Evolutionary conservation across 2,113 vertebrate species (phyloP).

Genomic region (Galeopterus variegatus): DNA sequence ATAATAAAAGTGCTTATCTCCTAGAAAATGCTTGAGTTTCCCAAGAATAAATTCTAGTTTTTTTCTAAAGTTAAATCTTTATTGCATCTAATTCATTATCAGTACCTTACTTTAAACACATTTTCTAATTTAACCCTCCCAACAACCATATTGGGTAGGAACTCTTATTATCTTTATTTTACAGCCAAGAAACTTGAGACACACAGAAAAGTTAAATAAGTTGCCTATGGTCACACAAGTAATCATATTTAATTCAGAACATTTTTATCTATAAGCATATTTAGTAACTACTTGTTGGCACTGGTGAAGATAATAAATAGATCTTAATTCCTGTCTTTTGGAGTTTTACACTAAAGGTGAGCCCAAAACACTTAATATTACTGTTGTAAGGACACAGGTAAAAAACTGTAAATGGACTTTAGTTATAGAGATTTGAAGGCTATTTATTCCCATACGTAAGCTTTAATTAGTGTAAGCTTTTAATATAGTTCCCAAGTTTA

Average conservation of each 20-base stretch:
- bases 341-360: conserved; percentile 29
- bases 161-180: conserved; percentile 36
- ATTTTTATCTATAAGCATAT: neutral
- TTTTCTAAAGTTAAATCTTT: conserved; percentile 37
- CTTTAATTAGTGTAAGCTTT: conserved; percentile 60
- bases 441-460: neutral
- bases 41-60: neutral
- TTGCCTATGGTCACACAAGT: conserved; percentile 6
- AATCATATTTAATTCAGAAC: conserved; percentile 30
- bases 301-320: conserved; percentile 20
- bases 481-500: neutral
- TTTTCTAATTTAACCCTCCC: conserved; percentile 20
- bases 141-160: neutral
- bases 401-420: conserved; percentile 44
- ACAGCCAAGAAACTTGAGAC: neutral
- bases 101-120: neutral
- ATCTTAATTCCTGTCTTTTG: conserved; percentile 14
- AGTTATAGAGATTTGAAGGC: conserved; percentile 34
- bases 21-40: conserved; percentile 40
- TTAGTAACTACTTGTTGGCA: neutral
- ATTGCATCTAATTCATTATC: neutral
- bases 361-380: neutral
- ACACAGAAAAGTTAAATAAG: neutral
- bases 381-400: neutral
- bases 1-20: conserved; percentile 41